Conservation (phyloP, 1,140 invertebrate genomes). For the Andricus grossulariae region DNA sequence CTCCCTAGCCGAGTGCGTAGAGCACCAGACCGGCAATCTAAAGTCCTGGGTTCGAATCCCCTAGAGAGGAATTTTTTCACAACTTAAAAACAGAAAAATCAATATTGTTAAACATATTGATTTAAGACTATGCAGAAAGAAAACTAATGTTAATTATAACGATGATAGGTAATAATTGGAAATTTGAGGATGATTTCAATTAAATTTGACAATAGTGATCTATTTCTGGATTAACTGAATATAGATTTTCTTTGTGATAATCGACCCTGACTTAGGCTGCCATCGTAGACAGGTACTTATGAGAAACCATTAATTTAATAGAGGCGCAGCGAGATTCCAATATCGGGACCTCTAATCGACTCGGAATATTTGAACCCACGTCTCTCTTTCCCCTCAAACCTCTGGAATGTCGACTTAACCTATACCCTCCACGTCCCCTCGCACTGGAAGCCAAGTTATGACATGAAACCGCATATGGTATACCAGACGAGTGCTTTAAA, state of each 20-base stretch:
- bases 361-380: conserved; percentile 46
- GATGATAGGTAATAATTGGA: too few species aligned
- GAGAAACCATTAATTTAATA: conserved; percentile 61
- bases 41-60: too few species aligned
- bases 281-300: conserved; percentile 5
- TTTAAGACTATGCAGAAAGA: too few species aligned
- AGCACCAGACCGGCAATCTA: too few species aligned
- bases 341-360: conserved; percentile 61
- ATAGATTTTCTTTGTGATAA: neutral
- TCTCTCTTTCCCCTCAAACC: conserved; percentile 36
- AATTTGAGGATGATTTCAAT: too few species aligned
- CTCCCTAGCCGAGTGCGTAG: too few species aligned
- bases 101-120: too few species aligned
- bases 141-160: too few species aligned
- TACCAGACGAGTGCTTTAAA: conserved; percentile 17
- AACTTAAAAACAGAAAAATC: too few species aligned
- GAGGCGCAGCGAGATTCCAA: conserved; percentile 60
- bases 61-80: too few species aligned
- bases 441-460: conserved; percentile 20
- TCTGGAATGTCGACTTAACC: conserved; percentile 45
- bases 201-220: neutral
- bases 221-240: neutral
- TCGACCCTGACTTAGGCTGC: neutral
- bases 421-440: conserved; percentile 37
- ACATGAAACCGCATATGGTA: conserved; percentile 31